Evolutionary conservation across 2,888 invertebrate species (phyloP).

Genomic region (Erebia epiphron): DNA sequence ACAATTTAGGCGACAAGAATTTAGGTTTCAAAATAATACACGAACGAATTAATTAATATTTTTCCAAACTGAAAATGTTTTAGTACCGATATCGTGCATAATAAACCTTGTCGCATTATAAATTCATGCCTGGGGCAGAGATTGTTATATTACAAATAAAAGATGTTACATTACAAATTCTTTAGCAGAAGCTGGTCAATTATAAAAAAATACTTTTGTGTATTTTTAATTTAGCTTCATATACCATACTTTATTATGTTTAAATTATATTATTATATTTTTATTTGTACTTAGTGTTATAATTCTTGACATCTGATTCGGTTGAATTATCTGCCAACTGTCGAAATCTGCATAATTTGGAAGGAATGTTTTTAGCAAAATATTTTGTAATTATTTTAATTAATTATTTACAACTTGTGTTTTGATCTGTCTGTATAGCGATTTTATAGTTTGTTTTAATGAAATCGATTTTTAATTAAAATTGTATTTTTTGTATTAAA

Average conservation of each 20-base stretch:
- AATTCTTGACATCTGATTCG: slow-evolving; percentile 69
- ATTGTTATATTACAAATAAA: background rate
- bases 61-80: background rate
- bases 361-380: slow-evolving; percentile 40
- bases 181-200: slow-evolving; percentile 30
- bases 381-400: slow-evolving; percentile 37
- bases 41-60: background rate
- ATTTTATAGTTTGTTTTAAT: slow-evolving; percentile 78
- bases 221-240: slow-evolving; percentile 27
- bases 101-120: background rate
- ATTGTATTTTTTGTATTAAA: slow-evolving; percentile 82
- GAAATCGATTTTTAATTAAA: slow-evolving; percentile 76
- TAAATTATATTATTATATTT: background rate
- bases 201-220: slow-evolving; percentile 29
- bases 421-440: slow-evolving; percentile 48
- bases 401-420: slow-evolving; percentile 36
- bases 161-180: slow-evolving; percentile 6
- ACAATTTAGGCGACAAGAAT: background rate
- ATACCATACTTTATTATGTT: slow-evolving; percentile 8
- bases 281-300: slow-evolving; percentile 34
- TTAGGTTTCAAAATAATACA: background rate
- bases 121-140: background rate
- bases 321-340: slow-evolving; percentile 38
- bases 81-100: background rate
- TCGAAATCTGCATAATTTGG: slow-evolving; percentile 43